Base-by-base conservation (phyloP, 2,888 invertebrate genomes). In the Mamestra brassicae region DNA sequence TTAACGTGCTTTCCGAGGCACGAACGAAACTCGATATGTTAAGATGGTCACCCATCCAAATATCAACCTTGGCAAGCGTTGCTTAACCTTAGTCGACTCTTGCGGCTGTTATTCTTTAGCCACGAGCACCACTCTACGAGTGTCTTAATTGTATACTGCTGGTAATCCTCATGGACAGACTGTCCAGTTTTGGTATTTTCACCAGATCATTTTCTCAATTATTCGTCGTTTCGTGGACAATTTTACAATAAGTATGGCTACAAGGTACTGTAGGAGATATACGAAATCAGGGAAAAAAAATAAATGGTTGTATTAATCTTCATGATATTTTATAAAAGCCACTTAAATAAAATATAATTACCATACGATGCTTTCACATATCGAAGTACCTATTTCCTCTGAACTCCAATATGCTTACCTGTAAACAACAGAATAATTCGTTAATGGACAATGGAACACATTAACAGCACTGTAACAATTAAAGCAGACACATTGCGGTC, bases 361-460 rank as follows among this genome's bases (percentile, higher is more conserved):
- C 80, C 80, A 26, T 15, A 6, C 8, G n/a, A 60, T 34, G 10
- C 8, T 64, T 57, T 13, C 10, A 36, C 11, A 36, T 6, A 8
- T 6, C 8, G 36, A 52, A 61, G 8, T 15, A 26, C 1, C 26
- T 26, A 58, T 58, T 62, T 64, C 10, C 36, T 57, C 63, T 38
- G 54, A 7, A 64, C 11, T 50, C 26, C 47, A 42, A 50, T 15
- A 61, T 38, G 42, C 17, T 81, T 83, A 86, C 86, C 86, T 86
- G 85, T 63, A 83, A 86, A 87, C 62, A 83, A 78, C 7, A 76
- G 2, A 66, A 78, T 60, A 42, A 73, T 38, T 55, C 50, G 69
- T 87, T 82, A 87, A 80, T 78, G 7, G 70, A 76, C 79, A 87
- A 80, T 78, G 7, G 70, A 76, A 47, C 62, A 42, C 62, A 72